Percentiles rank a stretch among this genome's conserved stretches.
phyloP scores from a whole-genome alignment of 30 jellyfish, hydroid and myxozoan genomes.

The Aurelia aurita region DNA sequence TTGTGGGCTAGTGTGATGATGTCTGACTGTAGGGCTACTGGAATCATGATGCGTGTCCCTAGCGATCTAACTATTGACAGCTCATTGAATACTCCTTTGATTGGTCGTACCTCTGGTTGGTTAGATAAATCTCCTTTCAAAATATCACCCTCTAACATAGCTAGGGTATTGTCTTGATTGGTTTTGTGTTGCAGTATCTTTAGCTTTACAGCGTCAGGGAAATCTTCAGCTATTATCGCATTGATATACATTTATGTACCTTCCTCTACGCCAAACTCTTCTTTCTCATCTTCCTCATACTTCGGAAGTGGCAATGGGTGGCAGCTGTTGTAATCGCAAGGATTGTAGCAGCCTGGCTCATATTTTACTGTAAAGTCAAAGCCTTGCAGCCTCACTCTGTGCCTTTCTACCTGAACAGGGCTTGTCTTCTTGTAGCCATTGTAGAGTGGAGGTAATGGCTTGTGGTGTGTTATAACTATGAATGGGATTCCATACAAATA shows the following conservation, averaged over 20 bases:
- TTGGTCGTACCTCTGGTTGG: too few relatives aligned
- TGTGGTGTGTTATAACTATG: too few relatives aligned
- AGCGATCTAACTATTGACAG: not conserved
- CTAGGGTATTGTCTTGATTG: too few relatives aligned
- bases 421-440: constrained; percentile 21
- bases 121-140: constrained; percentile 10
- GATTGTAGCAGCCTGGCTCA: too few relatives aligned
- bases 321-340: too few relatives aligned
- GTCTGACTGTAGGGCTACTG: not conserved
- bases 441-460: too few relatives aligned
- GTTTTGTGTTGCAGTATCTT: constrained; percentile 10
- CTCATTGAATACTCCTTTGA: constrained; percentile 1
- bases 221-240: constrained; percentile 32
- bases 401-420: constrained; percentile 30
- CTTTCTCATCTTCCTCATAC: too few relatives aligned
- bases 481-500: too few relatives aligned
- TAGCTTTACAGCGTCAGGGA: too few relatives aligned
- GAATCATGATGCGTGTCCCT: not conserved
- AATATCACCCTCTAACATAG: constrained; percentile 11
- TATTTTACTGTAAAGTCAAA: too few relatives aligned
- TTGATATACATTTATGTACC: constrained; percentile 16
- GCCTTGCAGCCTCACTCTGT: constrained; percentile 36
- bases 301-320: too few relatives aligned
- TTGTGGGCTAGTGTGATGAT: not conserved
- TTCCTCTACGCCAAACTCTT: constrained; percentile 23